phyloP scores from a whole-genome alignment of 1,140 invertebrate genomes.

The Caenorhabditis inopinata region DNA sequence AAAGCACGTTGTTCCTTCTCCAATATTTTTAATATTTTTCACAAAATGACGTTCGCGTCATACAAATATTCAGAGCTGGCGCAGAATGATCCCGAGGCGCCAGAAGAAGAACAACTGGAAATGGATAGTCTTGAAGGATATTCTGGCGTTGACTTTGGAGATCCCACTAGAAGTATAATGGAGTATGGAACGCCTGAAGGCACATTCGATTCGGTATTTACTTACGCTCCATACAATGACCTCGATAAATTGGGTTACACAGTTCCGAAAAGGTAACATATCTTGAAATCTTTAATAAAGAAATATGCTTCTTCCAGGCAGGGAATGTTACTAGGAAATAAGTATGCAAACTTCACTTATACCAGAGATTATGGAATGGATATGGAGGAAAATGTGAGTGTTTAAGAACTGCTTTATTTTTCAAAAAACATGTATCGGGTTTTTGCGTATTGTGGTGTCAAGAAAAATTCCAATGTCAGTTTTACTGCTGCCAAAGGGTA shows the following conservation, averaged over 20 bases:
- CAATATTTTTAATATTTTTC: neutral
- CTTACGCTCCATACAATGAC: conserved; percentile 51
- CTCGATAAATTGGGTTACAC: conserved; percentile 52
- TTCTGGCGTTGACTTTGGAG: neutral
- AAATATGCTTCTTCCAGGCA: conserved; percentile 20
- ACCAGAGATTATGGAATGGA: neutral
- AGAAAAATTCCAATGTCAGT: no score
- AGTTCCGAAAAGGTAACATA: conserved; percentile 40
- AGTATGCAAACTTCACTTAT: conserved; percentile 45
- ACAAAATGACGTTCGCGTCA: neutral
- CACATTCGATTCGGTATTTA: conserved; percentile 44
- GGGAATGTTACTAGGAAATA: conserved; percentile 24
- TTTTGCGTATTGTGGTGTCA: no score
- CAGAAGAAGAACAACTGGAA: neutral
- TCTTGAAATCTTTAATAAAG: no score
- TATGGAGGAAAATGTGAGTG: conserved; percentile 37
- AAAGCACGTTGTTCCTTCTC: neutral
- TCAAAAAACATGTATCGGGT: no score
- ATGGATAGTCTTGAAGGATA: conserved; percentile 28
- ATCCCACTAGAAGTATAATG: conserved; percentile 18
- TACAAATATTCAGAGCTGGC: neutral
- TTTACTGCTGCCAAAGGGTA: no score
- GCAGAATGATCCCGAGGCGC: neutral
- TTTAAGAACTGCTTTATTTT: neutral
- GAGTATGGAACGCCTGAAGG: conserved; percentile 39